phyloP scores from a whole-genome alignment of 2,888 invertebrate genomes.

The Leucoptera coffeella region DNA sequence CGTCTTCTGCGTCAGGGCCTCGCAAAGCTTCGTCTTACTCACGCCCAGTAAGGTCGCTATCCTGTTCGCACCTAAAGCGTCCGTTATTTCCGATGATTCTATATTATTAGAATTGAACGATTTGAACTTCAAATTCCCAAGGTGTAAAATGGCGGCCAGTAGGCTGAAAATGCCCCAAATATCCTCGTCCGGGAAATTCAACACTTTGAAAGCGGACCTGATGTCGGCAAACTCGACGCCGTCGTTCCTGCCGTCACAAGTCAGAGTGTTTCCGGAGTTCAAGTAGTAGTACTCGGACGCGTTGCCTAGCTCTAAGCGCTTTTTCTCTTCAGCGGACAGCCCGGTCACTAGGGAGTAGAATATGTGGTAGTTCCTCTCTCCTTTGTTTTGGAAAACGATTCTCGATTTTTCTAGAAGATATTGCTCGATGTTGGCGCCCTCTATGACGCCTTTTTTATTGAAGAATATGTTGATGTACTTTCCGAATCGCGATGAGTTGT shows the following conservation, averaged over 20 bases:
- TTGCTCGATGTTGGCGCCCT: constrained; percentile 91
- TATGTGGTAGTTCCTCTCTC: constrained; percentile 93
- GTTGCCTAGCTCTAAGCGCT: constrained; percentile 66
- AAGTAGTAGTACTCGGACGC: constrained; percentile 76
- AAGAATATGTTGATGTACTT: constrained; percentile 93
- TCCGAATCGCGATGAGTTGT: constrained; percentile 94
- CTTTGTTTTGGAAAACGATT: constrained; percentile 81
- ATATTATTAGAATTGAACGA: constrained; percentile 70
- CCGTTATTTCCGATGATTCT: constrained; percentile 80
- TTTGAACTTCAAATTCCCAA: constrained; percentile 87
- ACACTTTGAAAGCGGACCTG: constrained; percentile 85
- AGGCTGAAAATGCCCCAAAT: constrained; percentile 80
- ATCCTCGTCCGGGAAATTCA: constrained; percentile 80
- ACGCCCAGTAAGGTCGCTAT: constrained; percentile 70
- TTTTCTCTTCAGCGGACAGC: constrained; percentile 71
- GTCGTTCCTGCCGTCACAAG: constrained; percentile 80
- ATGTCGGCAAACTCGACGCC: constrained; percentile 81
- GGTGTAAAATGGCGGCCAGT: constrained; percentile 80
- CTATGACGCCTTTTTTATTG: constrained; percentile 74
- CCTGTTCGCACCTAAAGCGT: constrained; percentile 60
- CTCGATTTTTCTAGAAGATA: constrained; percentile 92
- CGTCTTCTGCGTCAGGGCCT: constrained; percentile 80
- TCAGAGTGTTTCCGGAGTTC: constrained; percentile 69
- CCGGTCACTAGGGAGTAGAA: constrained; percentile 90
- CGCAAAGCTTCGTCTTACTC: constrained; percentile 61